Base-by-base conservation (phyloP, 1,140 invertebrate genomes). In the Bombyx mori region DNA sequence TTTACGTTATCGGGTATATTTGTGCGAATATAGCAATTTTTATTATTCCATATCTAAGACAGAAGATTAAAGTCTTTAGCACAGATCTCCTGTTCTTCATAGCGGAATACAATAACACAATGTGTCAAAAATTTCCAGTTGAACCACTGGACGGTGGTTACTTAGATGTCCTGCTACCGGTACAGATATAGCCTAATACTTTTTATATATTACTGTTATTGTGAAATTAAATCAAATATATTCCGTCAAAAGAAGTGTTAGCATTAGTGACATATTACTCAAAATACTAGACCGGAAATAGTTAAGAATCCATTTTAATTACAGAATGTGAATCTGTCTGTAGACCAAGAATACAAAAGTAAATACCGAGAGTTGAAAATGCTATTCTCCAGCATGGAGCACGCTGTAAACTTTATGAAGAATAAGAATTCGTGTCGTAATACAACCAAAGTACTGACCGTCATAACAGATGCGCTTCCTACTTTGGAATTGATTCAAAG, bases 401-500 rank as follows among this genome's bases (percentile, higher is more conserved):
- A 82, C 42, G 84, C 88, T 5, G 75, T 89, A 1, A 68, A 83
- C 54, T 75, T 82, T 84, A 63, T 87, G 77, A 77, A 73, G 55
- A 75, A 84, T 55, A 77, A 77, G 61, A 69, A 77, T 8, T 53
- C 61, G 46, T 63, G 63, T 35, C 56, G 71, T 42, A 62, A 68
- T 26, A 63, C 71, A 7, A 69, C 77, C 10, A 66, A 81, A 44
- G 70, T 84, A 42, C 65, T 91, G 2, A 58, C 26, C 6, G 66
- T 76, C 43, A 83, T 89, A 4, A 73, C 88, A 61, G 73, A 78
- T 12, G 76, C 88, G 1, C 54, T 91, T 5, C 77, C 80, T 3
- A 77, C 85, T 22, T 60, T 91, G 35, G 84, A 90, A 58, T 81
- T 90, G 56, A 88, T 90, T 72, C 71, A 77, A 58, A 88, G 82